These are phyloP conservation scores for Hemiprocne comata DNA, from an alignment of 2,113 vertebrate genomes.

Conservation along the genomic window DNA sequence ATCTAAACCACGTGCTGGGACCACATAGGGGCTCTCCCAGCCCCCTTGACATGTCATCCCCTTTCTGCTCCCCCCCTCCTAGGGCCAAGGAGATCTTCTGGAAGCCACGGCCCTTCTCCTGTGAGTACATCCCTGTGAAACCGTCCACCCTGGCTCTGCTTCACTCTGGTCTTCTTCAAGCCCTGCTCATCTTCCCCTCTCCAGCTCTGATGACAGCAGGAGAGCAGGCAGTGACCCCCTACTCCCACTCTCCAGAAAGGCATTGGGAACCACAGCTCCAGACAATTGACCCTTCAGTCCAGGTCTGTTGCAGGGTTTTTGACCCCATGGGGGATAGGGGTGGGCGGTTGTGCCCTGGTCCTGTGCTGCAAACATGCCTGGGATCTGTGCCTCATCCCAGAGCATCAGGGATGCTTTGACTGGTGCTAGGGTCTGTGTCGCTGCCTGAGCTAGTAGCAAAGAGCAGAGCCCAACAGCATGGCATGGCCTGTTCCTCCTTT, in stretches of 20 bases:
- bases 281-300: not conserved
- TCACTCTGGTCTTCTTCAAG: not conserved
- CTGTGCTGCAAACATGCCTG: not conserved
- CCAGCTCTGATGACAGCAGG: not conserved
- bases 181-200: not conserved
- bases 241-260: not conserved
- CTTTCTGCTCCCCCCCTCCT: not conserved
- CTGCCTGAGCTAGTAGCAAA: accelerated
- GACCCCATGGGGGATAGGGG: accelerated
- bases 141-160: not conserved
- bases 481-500: not conserved
- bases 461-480: accelerated
- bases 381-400: accelerated
- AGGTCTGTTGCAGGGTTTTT: not conserved
- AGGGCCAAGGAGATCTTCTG: slow-evolving; percentile 41
- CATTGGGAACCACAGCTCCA: not conserved
- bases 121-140: slow-evolving; percentile 10
- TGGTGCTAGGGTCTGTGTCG: accelerated
- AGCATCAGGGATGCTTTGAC: not conserved
- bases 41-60: not conserved
- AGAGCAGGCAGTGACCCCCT: not conserved
- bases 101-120: slow-evolving; percentile 22
- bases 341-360: not conserved
- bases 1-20: accelerated
- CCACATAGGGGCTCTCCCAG: not conserved